Percentiles rank a stretch among this genome's conserved stretches.
Conservation (phyloP, 2,888 invertebrate genomes). For the Caenorhabditis zanzibari region DNA sequence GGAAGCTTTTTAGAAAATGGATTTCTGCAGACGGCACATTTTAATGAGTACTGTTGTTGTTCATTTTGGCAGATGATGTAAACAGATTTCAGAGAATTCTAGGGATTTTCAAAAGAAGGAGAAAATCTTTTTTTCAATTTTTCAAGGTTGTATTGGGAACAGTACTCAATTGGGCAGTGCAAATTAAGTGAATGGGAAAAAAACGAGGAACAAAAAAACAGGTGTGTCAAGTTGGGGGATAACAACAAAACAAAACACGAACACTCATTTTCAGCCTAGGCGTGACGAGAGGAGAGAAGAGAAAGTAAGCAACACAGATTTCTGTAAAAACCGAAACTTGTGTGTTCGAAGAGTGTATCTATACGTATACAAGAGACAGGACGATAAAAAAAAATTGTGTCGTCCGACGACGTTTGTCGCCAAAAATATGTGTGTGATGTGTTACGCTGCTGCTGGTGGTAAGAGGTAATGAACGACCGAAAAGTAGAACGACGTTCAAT, state of each 20-base stretch:
- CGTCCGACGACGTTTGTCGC: conserved; percentile 31
- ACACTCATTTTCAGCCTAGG: conserved; percentile 20
- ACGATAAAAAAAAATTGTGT: conserved; percentile 36
- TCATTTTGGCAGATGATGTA: neutral
- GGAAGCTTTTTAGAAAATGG: conserved; percentile 43
- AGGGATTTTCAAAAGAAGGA: neutral
- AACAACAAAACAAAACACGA: conserved; percentile 34
- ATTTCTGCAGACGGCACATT: conserved; percentile 25
- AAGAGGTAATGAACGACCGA: conserved; percentile 63
- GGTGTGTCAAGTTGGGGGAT: conserved; percentile 25
- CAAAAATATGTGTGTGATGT: conserved; percentile 52
- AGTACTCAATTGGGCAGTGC: conserved; percentile 16
- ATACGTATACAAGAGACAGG: conserved; percentile 19
- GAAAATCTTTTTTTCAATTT: conserved; percentile 7
- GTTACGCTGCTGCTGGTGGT: conserved; percentile 54
- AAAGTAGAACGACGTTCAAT: conserved; percentile 66
- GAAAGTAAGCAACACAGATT: conserved; percentile 17
- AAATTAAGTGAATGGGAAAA: conserved; percentile 5
- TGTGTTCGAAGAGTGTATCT: conserved; percentile 23
- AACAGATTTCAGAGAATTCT: conserved; percentile 2
- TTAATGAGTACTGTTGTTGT: conserved; percentile 45
- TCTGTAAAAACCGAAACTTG: conserved; percentile 33
- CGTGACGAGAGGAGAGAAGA: neutral
- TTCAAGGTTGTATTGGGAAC: conserved; percentile 52
- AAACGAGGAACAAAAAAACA: conserved; percentile 29